Base-by-base conservation (phyloP, 1,140 invertebrate species). In the Lasaia peninsularis region DNA sequence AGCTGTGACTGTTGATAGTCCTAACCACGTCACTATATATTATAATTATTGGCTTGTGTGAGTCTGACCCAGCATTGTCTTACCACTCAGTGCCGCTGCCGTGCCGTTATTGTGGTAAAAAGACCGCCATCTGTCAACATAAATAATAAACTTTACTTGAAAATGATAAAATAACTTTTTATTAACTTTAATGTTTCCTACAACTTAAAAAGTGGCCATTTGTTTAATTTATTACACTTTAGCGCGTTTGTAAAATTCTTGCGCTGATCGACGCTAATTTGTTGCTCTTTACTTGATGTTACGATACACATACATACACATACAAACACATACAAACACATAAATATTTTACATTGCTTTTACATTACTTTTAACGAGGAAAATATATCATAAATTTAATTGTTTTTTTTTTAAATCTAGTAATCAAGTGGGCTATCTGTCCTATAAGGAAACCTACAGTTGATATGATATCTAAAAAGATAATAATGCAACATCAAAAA, bases 131-230 rank as follows among this genome's bases (percentile, higher is more conserved):
- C 52, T 60, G 52, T 60, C 52, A 44, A 28, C 52, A 20, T 60
- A 54, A 60, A 53, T 56, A 60, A 55, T 60, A 44, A 60, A 60
- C 31, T 54, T 44, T 56, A 56, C 37, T 56, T 56, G 40, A 32
- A 44, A 56, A 24, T 44, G 31, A 56, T 56, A 32, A 52, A 16
- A 16, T 34, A 40, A 18, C 37, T 40, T 52, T 52, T 52, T 52
- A 18, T 52, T n/a, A n/a, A 31, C 28, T 9, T 33, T 52, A 52
- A 52, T 52, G 28, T 10, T 33, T 14, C 31, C 14, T 52, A 52
- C 16, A 48, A 48, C 20, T 48, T 48, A 48, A 48, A 48, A n/a
- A 18, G 40, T 48, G 18, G 40, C 40, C 18, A 48, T 48, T 48
- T 48, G 18, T 48, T 48, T 48, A n/a, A 48, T 48, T 48, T 44